Base-by-base conservation (phyloP, 2,113 vertebrate genomes). In the mouse (Mus musculus) region DNA sequence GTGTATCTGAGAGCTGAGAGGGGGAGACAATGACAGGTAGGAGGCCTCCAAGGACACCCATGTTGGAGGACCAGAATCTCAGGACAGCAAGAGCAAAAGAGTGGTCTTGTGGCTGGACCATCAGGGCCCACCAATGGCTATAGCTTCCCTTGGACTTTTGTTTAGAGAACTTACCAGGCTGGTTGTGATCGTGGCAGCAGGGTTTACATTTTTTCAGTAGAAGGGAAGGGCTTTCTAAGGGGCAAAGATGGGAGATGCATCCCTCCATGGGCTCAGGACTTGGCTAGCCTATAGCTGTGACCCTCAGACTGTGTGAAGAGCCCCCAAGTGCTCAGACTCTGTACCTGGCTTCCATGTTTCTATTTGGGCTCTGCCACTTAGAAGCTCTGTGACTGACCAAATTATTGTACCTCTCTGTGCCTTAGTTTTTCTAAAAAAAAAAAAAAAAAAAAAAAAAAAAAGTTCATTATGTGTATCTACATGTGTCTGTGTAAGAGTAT, bases 371-470 rank as follows among this genome's bases (percentile, higher is more conserved):
- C 86, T 89, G 67, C 42, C 49, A n/a, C 54, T 30, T 81, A 39
- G 4, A 33, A 76, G 71, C 22, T 76, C 33, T 56, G 19, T 80
- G 67, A 39, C 71, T 76, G 24, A 89, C 67, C 36, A 39, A 89
- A 54, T 71, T 82, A 76, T 63, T 95, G 28, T 61, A 61, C 49
- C 6, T 91, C 75, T 67, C 19, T 56, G 28, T 75, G 69, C 75
- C 84, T 91, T 39, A 71, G 71, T 90, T 84, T 94, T 67, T 80
- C 82, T 86, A 30, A 9, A 16, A 39, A 63, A 33, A 22, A 82
- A 82, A 54, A n/a, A n/a, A n/a, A n/a, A 10, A 54, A 54, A 54
- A 10, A 54, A 54, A 39, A 65, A 85, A 30, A 39, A 85, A 85
- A 30, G 30, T 85, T 65, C 61, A 20, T 67, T 65, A 33, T 85